These are phyloP conservation scores for Rhadina sibilatrix DNA, from an alignment of 2,113 vertebrate species.

Conservation along the genomic window DNA sequence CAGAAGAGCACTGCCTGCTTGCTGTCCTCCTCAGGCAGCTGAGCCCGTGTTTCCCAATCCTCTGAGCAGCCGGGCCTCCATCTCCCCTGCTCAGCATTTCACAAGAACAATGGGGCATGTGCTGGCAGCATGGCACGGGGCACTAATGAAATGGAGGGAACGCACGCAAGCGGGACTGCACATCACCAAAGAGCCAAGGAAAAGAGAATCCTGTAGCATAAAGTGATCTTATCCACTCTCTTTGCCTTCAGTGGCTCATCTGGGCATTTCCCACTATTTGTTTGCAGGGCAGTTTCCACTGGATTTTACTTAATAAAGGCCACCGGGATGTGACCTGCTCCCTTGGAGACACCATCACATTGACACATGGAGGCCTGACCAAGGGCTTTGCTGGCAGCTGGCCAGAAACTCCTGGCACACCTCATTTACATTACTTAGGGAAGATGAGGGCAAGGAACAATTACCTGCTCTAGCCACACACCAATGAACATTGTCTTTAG, in stretches of 20 bases:
- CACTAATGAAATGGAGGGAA: neutral
- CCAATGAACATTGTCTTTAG: neutral
- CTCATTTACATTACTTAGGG: neutral
- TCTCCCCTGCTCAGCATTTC: neutral
- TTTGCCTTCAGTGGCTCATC: neutral
- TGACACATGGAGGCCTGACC: neutral
- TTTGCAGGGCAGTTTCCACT: neutral
- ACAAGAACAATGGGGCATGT: neutral
- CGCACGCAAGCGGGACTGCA: neutral
- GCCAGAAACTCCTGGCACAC: neutral
- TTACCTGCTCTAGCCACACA: neutral
- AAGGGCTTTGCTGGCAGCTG: neutral
- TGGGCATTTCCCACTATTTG: neutral
- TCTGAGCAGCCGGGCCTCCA: neutral
- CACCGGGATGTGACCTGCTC: neutral
- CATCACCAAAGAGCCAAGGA: neutral
- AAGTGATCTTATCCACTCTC: neutral
- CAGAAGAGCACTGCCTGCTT: conserved; percentile 4
- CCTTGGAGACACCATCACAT: neutral
- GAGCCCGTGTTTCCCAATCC: neutral
- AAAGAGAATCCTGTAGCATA: neutral
- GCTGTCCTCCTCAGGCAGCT: neutral
- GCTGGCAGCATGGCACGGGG: rapidly evolving
- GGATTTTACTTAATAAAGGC: neutral
- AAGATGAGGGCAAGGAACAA: neutral